Evolutionary conservation across 2,888 invertebrate genomes (phyloP).

Genomic region (Nemapogon koenigi): DNA sequence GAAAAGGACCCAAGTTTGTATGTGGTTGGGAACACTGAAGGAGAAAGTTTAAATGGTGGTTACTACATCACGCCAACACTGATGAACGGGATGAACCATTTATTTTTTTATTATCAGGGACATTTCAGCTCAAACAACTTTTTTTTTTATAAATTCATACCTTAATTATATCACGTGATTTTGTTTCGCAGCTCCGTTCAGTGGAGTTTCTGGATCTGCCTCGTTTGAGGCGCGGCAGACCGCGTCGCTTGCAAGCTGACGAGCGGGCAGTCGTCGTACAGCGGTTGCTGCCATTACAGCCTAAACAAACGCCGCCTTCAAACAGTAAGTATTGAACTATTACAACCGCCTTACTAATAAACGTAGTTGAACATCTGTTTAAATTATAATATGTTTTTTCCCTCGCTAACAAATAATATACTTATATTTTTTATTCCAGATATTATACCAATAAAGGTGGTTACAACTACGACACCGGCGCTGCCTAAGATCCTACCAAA

Average conservation of each 20-base stretch:
- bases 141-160: too few relatives aligned
- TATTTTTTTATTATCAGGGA: too few relatives aligned
- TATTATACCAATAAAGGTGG: slow-evolving; percentile 38
- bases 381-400: too few relatives aligned
- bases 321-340: slow-evolving; percentile 26
- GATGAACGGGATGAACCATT: too few relatives aligned
- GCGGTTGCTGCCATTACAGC: slow-evolving; percentile 73
- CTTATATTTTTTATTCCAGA: slow-evolving; percentile 22
- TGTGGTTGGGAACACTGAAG: too few relatives aligned
- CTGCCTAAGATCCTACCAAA: slow-evolving; percentile 39
- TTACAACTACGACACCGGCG: slow-evolving; percentile 31
- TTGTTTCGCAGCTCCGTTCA: slow-evolving; percentile 9
- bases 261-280: slow-evolving; percentile 74
- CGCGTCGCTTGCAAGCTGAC: slow-evolving; percentile 35
- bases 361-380: too few relatives aligned
- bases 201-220: slow-evolving; percentile 34
- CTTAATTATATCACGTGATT: too few relatives aligned
- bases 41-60: too few relatives aligned
- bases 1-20: too few relatives aligned
- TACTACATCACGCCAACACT: too few relatives aligned
- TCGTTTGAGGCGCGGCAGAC: slow-evolving; percentile 38
- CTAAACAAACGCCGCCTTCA: slow-evolving; percentile 47
- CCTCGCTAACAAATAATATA: background rate
- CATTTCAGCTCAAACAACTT: too few relatives aligned
- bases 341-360: background rate